Evolutionary conservation across 2,888 invertebrate species (phyloP).

Genomic region (Agrenia bidenticulata): DNA sequence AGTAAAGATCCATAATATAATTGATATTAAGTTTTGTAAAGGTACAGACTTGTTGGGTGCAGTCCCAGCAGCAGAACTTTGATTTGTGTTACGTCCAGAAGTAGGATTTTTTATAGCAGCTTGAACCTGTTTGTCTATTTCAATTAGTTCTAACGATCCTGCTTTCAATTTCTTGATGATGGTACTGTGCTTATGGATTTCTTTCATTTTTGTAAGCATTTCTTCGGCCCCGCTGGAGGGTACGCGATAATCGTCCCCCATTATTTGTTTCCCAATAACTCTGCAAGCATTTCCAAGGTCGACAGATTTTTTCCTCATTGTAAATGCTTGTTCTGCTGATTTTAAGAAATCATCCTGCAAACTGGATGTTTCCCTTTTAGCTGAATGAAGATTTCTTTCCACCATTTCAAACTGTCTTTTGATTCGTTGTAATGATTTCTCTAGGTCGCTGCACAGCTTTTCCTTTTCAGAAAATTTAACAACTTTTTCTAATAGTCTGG

Average conservation of each 20-base stretch:
- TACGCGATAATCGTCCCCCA: constrained; percentile 5
- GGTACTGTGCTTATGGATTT: not conserved
- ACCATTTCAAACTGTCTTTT: constrained; percentile 6
- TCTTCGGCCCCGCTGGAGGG: constrained; percentile 7
- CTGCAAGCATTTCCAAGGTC: not conserved
- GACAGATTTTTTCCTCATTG: not conserved
- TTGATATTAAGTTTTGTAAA: too few relatives aligned
- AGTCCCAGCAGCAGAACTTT: too few relatives aligned
- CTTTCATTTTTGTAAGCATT: constrained; percentile 4
- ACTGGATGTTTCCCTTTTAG: not conserved
- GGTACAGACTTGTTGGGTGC: too few relatives aligned
- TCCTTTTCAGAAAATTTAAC: not conserved
- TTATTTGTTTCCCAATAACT: constrained; percentile 2
- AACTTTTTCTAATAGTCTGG: not conserved
- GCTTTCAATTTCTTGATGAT: not conserved
- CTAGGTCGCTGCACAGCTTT: not conserved
- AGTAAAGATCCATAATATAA: too few relatives aligned
- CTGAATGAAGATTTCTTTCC: not conserved
- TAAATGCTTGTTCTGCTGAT: constrained; percentile 2
- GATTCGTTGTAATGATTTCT: not conserved
- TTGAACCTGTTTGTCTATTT: not conserved
- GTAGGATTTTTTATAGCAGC: too few relatives aligned
- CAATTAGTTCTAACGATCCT: not conserved
- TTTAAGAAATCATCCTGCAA: not conserved
- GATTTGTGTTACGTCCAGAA: too few relatives aligned